Percentiles rank a stretch among this genome's conserved stretches.
phyloP scores from a whole-genome alignment of 2,113 vertebrate species.

The Tympanuchus pallidicinctus region DNA sequence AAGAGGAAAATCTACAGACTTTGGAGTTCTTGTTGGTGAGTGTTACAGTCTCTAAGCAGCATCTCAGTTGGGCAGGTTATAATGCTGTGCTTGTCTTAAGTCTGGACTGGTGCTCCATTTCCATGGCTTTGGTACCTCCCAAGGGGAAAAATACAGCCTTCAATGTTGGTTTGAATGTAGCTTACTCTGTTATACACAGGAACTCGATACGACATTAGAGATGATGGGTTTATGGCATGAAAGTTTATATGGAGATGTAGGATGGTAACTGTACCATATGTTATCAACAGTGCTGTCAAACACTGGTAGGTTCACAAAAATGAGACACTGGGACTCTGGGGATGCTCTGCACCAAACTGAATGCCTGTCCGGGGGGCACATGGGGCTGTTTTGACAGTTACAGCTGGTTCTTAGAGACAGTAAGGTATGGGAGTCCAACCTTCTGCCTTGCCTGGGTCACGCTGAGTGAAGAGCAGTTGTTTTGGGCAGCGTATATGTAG shows the following conservation, averaged over 20 bases:
- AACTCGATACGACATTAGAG: neutral
- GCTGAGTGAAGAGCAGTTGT: too few relatives aligned
- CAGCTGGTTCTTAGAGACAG: neutral
- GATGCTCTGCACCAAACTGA: neutral
- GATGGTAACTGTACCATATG: neutral
- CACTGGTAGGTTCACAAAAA: neutral
- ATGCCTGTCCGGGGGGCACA: neutral
- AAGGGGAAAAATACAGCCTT: neutral
- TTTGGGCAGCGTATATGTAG: too few relatives aligned
- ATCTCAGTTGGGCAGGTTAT: neutral
- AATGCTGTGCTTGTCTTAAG: neutral
- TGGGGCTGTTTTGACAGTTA: neutral
- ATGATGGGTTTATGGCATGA: neutral
- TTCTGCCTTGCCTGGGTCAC: too few relatives aligned
- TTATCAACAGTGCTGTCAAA: neutral
- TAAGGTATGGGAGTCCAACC: neutral
- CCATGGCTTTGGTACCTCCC: neutral
- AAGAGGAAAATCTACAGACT: neutral
- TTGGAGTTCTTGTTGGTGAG: neutral
- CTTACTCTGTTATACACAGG: neutral
- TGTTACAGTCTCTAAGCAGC: neutral
- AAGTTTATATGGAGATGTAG: neutral
- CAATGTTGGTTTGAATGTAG: neutral
- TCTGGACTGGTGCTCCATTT: neutral
- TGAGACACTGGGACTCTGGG: neutral